A percentile compares a stretch with the other conserved stretches of the same genome.
These are phyloP conservation scores for Anneissia japonica DNA, from an alignment of 35 echinoderm and acorn worm species.

Conservation along the genomic window DNA sequence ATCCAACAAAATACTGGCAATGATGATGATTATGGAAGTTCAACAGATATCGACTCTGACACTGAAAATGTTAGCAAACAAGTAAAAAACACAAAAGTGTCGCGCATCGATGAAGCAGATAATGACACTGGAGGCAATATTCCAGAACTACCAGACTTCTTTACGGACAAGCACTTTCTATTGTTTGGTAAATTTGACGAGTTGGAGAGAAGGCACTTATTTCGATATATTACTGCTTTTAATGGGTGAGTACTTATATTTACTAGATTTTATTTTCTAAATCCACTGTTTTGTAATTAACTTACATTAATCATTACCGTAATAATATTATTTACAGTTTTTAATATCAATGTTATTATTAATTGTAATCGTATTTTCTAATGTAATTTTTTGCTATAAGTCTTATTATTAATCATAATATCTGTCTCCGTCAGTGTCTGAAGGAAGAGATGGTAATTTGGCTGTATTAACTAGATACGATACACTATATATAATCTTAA, in stretches of 20 bases:
- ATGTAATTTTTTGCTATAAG: too few species aligned
- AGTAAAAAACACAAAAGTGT: not conserved
- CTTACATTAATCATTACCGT: too few species aligned
- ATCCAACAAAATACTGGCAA: not conserved
- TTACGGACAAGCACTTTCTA: constrained; percentile 62
- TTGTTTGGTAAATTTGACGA: constrained; percentile 75
- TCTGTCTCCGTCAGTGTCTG: too few species aligned
- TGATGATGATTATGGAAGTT: constrained; percentile 47
- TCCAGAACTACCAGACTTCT: constrained; percentile 77
- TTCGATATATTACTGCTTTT: constrained; percentile 74
- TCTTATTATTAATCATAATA: too few species aligned
- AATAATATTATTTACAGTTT: too few species aligned
- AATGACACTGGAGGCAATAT: constrained; percentile 2
- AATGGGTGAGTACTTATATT: constrained; percentile 55
- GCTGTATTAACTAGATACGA: too few species aligned
- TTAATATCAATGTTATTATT: too few species aligned
- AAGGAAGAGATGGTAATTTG: too few species aligned
- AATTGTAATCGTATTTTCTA: too few species aligned
- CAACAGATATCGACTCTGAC: constrained; percentile 53
- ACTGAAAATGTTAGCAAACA: not conserved
- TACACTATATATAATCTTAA: too few species aligned
- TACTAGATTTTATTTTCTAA: too few species aligned
- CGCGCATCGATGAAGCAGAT: not conserved
- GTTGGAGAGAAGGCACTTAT: constrained; percentile 61
- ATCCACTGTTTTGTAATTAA: too few species aligned